phyloP scores from a whole-genome alignment of 2,797 vertebrate genomes.

The Karalla daura region DNA sequence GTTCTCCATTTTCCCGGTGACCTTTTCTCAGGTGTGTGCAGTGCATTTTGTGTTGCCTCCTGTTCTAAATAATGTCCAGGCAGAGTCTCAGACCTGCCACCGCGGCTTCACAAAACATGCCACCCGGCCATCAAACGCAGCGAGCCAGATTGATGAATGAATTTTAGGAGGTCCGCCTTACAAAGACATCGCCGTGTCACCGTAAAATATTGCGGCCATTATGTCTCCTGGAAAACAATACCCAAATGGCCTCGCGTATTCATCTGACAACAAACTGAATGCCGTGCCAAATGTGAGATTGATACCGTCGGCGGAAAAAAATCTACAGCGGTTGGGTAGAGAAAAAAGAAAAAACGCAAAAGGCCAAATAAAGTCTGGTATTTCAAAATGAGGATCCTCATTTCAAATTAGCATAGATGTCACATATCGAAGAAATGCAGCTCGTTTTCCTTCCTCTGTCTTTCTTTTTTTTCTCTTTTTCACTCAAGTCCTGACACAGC shows the following conservation, averaged over 20 bases:
- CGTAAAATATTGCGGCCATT: conserved; percentile 79
- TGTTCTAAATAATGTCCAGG: conserved; percentile 78
- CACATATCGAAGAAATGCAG: conserved; percentile 31
- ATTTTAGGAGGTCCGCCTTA: conserved; percentile 64
- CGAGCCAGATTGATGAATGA: conserved; percentile 77
- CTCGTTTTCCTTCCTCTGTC: conserved; percentile 35
- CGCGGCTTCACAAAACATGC: conserved; percentile 72
- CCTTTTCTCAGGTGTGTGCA: conserved; percentile 84
- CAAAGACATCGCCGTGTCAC: conserved; percentile 73
- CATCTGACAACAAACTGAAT: conserved; percentile 58
- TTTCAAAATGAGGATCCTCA: conserved; percentile 52
- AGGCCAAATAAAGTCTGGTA: conserved; percentile 23
- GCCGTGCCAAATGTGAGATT: conserved; percentile 48
- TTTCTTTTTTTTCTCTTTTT: conserved; percentile 15
- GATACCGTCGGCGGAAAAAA: conserved; percentile 24
- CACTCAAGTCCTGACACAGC: conserved; percentile 28
- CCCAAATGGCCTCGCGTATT: conserved; percentile 58
- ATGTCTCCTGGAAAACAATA: conserved; percentile 68
- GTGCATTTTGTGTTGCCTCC: conserved; percentile 75
- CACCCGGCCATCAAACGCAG: conserved; percentile 73
- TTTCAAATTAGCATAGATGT: conserved; percentile 59
- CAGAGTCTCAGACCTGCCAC: conserved; percentile 76
- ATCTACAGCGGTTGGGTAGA: conserved; percentile 24
- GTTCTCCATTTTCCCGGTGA: conserved; percentile 83
- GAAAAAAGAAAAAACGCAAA: conserved; percentile 52